Percentiles rank a stretch among this genome's conserved stretches.
Conservation (phyloP, 1,140 invertebrate species). For the Drosophila pachea region DNA sequence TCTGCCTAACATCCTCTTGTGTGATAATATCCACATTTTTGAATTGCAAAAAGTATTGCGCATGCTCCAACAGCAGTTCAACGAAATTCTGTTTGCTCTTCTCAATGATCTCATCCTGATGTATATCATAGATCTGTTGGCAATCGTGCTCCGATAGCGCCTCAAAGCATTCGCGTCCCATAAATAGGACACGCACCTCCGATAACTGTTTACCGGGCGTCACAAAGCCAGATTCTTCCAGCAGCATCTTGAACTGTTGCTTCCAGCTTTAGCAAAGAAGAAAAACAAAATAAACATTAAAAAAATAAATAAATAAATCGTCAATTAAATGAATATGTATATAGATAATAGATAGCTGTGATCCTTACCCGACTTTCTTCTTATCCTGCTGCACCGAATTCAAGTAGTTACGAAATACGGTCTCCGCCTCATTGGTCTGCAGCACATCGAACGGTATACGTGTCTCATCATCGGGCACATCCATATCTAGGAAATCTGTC, state of each 20-base stretch:
- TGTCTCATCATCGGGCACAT: conserved; percentile 85
- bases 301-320: too few species aligned
- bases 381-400: conserved; percentile 94
- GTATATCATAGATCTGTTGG: conserved; percentile 95
- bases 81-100: conserved; percentile 95
- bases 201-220: conserved; percentile 94
- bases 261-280: conserved; percentile 86
- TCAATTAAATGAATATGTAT: too few species aligned
- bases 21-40: conserved; percentile 95
- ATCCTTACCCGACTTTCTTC: conserved; percentile 90
- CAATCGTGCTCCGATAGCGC: conserved; percentile 93
- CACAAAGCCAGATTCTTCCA: conserved; percentile 96
- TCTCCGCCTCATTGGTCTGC: conserved; percentile 93
- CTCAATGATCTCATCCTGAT: conserved; percentile 95
- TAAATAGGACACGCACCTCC: conserved; percentile 95
- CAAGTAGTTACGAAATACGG: conserved; percentile 93
- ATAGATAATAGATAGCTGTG: neutral
- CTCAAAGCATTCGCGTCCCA: conserved; percentile 97
- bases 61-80: conserved; percentile 95
- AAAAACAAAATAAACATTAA: too few species aligned
- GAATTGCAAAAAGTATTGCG: conserved; percentile 96
- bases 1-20: conserved; percentile 95
- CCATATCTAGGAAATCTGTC: conserved; percentile 83
- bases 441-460: conserved; percentile 95
- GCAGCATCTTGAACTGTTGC: conserved; percentile 94